phyloP scores from a whole-genome alignment of 2,113 vertebrate species.

The Petaurus breviceps region DNA sequence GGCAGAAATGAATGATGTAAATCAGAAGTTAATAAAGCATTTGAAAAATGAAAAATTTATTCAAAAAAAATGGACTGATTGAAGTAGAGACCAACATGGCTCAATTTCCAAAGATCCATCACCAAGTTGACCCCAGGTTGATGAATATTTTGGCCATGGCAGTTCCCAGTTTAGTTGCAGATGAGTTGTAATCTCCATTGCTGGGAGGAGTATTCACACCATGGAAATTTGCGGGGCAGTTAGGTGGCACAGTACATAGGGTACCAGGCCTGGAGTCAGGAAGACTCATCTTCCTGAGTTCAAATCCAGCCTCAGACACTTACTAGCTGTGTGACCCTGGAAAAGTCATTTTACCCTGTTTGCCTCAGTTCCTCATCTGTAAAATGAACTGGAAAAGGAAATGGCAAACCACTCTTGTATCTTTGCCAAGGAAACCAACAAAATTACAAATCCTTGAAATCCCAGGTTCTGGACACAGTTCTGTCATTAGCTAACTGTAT shows the following conservation, averaged over 20 bases:
- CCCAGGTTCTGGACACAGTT: background rate
- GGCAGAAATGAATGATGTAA: no score
- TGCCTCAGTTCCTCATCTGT: no score
- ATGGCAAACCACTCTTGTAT: background rate
- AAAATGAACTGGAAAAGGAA: no score
- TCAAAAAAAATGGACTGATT: background rate
- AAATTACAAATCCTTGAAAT: background rate
- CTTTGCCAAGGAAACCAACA: background rate
- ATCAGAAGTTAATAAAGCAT: no score
- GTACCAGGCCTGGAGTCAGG: background rate
- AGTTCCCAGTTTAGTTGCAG: background rate
- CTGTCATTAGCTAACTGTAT: background rate
- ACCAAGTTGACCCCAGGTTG: background rate
- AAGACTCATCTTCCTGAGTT: background rate
- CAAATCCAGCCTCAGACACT: background rate
- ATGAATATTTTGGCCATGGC: background rate
- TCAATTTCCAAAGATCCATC: background rate
- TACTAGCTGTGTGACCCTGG: no score
- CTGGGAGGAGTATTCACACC: background rate
- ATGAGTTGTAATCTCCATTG: background rate
- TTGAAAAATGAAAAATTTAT: no score
- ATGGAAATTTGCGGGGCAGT: background rate
- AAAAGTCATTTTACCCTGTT: no score
- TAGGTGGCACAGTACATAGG: background rate
- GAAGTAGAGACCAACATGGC: background rate